Evolutionary conservation across 2,797 vertebrate species (phyloP), one percentile per base, ranked within the genome.

Genomic region (Natrix natrix): DNA sequence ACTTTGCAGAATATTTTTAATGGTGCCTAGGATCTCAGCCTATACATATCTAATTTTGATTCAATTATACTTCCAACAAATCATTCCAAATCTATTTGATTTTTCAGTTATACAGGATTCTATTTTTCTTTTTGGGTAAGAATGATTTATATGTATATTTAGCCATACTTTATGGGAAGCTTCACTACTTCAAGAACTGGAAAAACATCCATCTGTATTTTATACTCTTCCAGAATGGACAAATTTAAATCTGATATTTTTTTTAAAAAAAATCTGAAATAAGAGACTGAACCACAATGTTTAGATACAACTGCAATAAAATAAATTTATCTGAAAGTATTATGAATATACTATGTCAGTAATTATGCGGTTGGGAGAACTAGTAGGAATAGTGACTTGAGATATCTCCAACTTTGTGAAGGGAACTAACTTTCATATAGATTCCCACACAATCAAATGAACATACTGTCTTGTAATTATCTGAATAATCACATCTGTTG

Each of bases 401-500:
- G 94, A 94, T 66, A 74, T 91, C 95, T 97, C 95, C 94, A 95
- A 92, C 97, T 97, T 96, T 96, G 95, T 97, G 97, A 97, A 98
- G 97, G 97, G 97, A 98, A 98, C 97, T 91, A 94, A 96, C 96
- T 97, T 98, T 97, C 96, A 97, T 94, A 95, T 96, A 96, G 96
- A 97, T 98, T 98, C 98, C 97, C 98, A 98, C 97, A 97, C 97
- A 97, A 97, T 97, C 97, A 97, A 97, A 97, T 96, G 96, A 95
- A 97, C 93, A 59, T 95, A 95, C 94, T 93, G 43, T 95, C 93
- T 96, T 59, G 91, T 96, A 97, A 97, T 94, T 94, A 97, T 96
- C 93, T 92, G 96, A 97, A 96, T 95, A 96, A 95, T 96, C 96
- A 96, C 97, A 97, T 97, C 96, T 97, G 96, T 95, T 97, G 96